These are phyloP conservation scores for Phylloscopus trochiloides DNA, from an alignment of 2,113 vertebrate genomes.

Conservation along the genomic window DNA sequence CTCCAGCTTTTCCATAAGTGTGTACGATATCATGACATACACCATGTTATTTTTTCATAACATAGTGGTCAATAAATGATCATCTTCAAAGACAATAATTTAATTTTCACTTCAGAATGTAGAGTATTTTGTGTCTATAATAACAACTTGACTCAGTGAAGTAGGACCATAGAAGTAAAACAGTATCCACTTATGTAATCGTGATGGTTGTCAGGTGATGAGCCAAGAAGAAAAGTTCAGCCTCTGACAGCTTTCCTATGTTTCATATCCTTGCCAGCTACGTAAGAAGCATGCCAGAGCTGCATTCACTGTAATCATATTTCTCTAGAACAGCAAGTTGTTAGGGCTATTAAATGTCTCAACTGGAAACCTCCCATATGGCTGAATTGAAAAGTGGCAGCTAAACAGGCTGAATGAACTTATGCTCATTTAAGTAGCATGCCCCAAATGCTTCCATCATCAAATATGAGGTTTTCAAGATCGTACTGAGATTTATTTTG, in stretches of 20 bases:
- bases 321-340: constrained; percentile 43
- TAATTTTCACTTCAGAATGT: background rate
- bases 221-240: background rate
- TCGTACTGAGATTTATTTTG: constrained; percentile 7
- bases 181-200: background rate
- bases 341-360: constrained; percentile 54
- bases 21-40: accelerated
- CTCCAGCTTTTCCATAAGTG: background rate
- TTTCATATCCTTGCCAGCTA: background rate
- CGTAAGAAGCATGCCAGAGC: background rate
- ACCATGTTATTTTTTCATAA: background rate
- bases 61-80: background rate
- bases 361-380: constrained; percentile 53
- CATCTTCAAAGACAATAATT: background rate
- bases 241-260: background rate
- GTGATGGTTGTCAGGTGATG: background rate
- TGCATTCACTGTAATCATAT: constrained; percentile 44
- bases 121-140: background rate
- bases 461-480: background rate
- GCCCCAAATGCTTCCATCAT: background rate
- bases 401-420: constrained; percentile 23
- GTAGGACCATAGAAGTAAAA: background rate
- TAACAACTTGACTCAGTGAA: background rate
- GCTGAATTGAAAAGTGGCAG: constrained; percentile 54
- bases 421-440: background rate